A percentile compares a stretch with the other conserved stretches of the same genome.
Conservation (phyloP, 2,113 vertebrate genomes). For the Acanthisitta chloris region DNA sequence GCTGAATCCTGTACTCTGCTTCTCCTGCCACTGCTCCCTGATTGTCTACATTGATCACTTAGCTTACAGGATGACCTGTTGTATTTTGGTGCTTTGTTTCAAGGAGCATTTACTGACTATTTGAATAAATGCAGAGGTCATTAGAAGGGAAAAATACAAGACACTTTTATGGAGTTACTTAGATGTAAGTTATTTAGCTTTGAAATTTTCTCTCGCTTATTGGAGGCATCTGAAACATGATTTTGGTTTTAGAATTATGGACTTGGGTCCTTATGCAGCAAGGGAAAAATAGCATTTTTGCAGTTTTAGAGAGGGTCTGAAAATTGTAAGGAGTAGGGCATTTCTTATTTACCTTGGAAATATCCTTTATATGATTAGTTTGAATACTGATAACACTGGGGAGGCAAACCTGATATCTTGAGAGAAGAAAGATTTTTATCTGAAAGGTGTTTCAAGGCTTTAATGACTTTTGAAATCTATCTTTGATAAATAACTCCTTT, state of each 20-base stretch:
- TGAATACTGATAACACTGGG: not conserved
- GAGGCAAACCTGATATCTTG: not conserved
- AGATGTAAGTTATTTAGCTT: not conserved
- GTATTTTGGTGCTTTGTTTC: not conserved
- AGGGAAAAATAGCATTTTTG: accelerated
- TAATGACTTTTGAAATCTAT: not conserved
- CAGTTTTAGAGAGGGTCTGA: not conserved
- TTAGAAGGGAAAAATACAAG: not conserved
- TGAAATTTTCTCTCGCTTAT: not conserved
- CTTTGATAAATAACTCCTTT: not conserved
- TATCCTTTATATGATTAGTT: not conserved
- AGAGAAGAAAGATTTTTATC: not conserved
- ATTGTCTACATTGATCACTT: not conserved
- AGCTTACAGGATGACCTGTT: not conserved
- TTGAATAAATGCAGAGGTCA: not conserved
- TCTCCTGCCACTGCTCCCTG: not conserved
- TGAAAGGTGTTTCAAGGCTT: not conserved
- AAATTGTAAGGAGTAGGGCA: not conserved
- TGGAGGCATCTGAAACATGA: not conserved
- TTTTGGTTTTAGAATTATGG: not conserved
- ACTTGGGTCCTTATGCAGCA: not conserved
- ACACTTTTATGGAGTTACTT: not conserved
- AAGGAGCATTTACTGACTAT: not conserved
- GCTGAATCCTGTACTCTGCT: not conserved
- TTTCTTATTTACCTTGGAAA: not conserved